phyloP scores from a whole-genome alignment of 2,797 vertebrate genomes.

The Simalia tracyae region DNA sequence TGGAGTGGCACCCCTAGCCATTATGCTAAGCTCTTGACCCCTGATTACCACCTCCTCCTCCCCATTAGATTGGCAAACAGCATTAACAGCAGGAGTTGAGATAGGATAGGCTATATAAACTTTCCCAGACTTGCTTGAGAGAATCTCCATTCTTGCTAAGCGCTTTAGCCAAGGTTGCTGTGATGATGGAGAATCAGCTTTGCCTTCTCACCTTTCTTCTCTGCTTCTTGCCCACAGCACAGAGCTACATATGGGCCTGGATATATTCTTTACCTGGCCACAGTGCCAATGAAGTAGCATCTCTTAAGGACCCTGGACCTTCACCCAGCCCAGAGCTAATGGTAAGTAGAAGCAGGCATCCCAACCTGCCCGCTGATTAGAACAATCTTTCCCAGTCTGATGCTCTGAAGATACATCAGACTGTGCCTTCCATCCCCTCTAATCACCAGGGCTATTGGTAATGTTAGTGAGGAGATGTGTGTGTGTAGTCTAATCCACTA shows the following conservation, averaged over 20 bases:
- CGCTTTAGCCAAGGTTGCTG: neutral
- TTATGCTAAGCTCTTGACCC: slow-evolving; percentile 71
- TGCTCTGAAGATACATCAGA: neutral
- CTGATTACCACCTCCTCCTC: slow-evolving; percentile 67
- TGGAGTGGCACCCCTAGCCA: slow-evolving; percentile 43
- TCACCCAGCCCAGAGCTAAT: slow-evolving; percentile 16
- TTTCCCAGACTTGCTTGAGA: neutral
- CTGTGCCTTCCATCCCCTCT: neutral
- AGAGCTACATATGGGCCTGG: slow-evolving; percentile 66
- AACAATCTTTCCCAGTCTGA: neutral
- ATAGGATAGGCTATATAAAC: slow-evolving; percentile 42
- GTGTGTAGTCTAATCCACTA: neutral
- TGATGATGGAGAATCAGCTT: neutral
- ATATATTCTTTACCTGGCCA: slow-evolving; percentile 64
- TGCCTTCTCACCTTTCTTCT: slow-evolving; percentile 34
- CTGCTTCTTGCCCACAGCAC: slow-evolving; percentile 25
- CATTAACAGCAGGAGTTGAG: slow-evolving; percentile 45
- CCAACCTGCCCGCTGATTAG: neutral
- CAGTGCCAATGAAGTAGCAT: slow-evolving; percentile 13
- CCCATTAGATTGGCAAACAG: slow-evolving; percentile 69
- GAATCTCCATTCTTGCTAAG: neutral
- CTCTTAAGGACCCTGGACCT: slow-evolving; percentile 2
- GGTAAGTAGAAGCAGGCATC: slow-evolving; percentile 44
- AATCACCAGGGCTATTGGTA: neutral
- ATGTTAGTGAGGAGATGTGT: neutral